Evolutionary conservation across 2,888 invertebrate genomes (phyloP).

Genomic region (Vanessa cardui): DNA sequence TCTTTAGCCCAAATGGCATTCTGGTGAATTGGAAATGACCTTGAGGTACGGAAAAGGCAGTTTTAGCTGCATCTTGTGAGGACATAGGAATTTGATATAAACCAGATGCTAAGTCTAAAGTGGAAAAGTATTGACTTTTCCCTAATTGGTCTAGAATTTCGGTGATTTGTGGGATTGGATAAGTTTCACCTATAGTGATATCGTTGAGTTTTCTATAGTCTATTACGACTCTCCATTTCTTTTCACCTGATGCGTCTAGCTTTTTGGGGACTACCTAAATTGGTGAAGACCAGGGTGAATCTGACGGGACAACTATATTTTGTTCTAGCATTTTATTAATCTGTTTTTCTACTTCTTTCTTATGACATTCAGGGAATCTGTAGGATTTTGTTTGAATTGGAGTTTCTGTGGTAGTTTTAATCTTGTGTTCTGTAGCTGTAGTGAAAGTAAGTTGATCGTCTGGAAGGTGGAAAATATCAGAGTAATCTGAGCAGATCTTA

Average conservation of each 20-base stretch:
- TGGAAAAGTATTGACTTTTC: no score
- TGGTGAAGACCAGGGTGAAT: constrained; percentile 21
- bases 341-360: constrained; percentile 37
- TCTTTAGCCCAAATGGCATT: no score
- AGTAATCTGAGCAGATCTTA: constrained; percentile 2
- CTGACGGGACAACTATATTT: constrained; percentile 37
- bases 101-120: no score
- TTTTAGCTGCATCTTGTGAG: constrained; percentile 29
- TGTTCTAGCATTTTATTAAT: constrained; percentile 40
- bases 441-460: no score
- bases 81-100: neutral
- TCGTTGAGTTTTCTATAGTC: no score
- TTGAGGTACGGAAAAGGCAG: constrained; percentile 39
- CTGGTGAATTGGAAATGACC: constrained; percentile 36
- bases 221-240: constrained; percentile 17
- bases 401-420: neutral
- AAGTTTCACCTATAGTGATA: no score
- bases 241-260: constrained; percentile 5
- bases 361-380: constrained; percentile 38
- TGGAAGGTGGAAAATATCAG: constrained; percentile 6
- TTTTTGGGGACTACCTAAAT: constrained; percentile 21
- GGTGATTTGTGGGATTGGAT: no score
- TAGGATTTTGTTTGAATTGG: constrained; percentile 37
- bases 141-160: no score
- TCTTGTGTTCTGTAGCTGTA: constrained; percentile 3